A percentile compares a stretch with the other conserved stretches of the same genome.
Evolutionary conservation across 2,888 invertebrate species (phyloP).

Genomic region (Dolomedes plantarius): DNA sequence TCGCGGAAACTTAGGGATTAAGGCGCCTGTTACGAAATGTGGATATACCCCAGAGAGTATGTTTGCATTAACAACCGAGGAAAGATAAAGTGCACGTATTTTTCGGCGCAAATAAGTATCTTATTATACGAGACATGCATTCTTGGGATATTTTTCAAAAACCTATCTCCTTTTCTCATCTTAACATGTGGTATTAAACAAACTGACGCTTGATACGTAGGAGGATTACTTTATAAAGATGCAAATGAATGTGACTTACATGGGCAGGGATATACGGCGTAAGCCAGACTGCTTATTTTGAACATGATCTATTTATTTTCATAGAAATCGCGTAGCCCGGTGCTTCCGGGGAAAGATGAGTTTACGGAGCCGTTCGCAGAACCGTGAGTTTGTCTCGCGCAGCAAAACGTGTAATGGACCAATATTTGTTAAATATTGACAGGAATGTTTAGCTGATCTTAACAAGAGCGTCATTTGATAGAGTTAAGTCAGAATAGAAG

Average conservation of each 20-base stretch:
- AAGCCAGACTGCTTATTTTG: neutral
- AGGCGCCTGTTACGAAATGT: slow-evolving; percentile 2
- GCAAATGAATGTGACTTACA: neutral
- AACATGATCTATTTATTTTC: neutral
- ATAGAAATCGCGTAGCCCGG: neutral
- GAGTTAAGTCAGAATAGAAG: too few relatives aligned
- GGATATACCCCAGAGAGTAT: neutral
- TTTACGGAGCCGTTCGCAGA: too few relatives aligned
- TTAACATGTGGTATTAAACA: slow-evolving; percentile 3
- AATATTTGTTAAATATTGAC: too few relatives aligned
- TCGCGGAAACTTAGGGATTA: slow-evolving; percentile 1
- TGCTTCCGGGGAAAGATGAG: neutral
- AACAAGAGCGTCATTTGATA: too few relatives aligned
- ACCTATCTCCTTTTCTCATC: slow-evolving; percentile 1
- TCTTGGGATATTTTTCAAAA: slow-evolving; percentile 3
- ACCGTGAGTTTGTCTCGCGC: too few relatives aligned
- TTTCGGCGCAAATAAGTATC: slow-evolving; percentile 1
- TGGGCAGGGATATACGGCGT: neutral
- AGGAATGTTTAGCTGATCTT: too few relatives aligned
- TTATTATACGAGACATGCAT: neutral
- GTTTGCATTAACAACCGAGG: neutral
- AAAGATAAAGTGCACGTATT: slow-evolving; percentile 1
- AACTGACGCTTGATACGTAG: neutral
- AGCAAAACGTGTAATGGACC: too few relatives aligned
- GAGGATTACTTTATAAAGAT: neutral